A percentile compares a stretch with the other conserved stretches of the same genome.
Conservation (phyloP, 1,140 invertebrate species). For the Caenorhabditis tropicalis region DNA sequence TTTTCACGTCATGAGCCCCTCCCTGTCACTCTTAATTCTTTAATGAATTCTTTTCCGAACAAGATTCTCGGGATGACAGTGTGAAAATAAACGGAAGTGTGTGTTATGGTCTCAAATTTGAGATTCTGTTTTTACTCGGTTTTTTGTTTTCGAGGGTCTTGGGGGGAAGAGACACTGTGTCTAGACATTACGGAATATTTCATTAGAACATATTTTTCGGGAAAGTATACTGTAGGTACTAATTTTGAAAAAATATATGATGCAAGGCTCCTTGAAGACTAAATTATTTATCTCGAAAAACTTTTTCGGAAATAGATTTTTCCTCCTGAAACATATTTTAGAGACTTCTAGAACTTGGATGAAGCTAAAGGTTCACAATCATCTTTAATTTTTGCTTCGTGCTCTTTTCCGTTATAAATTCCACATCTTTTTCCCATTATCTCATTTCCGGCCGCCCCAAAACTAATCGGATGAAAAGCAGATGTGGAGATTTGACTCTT, state of each 20-base stretch:
- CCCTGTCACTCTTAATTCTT: neutral
- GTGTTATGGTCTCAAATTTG: neutral
- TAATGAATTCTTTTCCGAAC: neutral
- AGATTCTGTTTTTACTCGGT: neutral
- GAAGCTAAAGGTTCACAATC: neutral
- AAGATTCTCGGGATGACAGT: neutral
- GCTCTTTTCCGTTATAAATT: neutral
- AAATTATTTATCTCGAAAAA: no score
- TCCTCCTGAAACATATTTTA: no score
- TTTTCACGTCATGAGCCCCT: neutral
- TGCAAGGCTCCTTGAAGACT: no score
- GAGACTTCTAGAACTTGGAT: no score
- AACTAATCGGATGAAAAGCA: conserved; percentile 15
- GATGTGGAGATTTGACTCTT: neutral
- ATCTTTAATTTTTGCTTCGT: conserved; percentile 32
- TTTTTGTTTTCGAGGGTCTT: neutral
- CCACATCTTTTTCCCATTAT: conserved; percentile 29
- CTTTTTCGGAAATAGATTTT: no score
- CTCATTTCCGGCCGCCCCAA: neutral
- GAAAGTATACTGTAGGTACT: no score
- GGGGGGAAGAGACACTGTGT: no score
- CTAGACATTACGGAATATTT: neutral
- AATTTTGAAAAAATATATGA: no score
- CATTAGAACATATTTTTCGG: no score
- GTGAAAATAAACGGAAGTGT: neutral